Base-by-base conservation (phyloP, 2,888 invertebrate genomes). In the Apoda limacodes region DNA sequence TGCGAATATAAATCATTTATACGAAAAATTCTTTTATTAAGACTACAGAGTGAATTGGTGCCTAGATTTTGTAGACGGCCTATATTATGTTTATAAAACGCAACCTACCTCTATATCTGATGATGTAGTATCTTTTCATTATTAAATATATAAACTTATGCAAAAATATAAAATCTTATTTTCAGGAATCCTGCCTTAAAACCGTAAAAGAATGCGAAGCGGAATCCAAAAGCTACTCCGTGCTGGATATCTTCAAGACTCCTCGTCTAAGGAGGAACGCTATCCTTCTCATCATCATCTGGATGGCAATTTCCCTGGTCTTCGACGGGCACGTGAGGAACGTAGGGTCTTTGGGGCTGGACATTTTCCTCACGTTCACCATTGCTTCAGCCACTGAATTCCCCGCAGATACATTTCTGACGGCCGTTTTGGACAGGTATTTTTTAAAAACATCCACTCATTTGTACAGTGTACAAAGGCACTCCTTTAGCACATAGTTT, bases 241-340 rank as follows among this genome's bases (percentile, higher is more conserved):
- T 93, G 0, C 45, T 93, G 31, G 93, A 93, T 58, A 82, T 94
- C 0, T 92, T 94, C 62, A 87, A 72, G 48, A 91, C 90, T 0
- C 92, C 93, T 0, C 82, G 91, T 1, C 64, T 95, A 9, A 75
- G 93, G 4, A 85, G 85, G 37, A 90, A 90, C 38, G 90, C 93
- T 0, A 70, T 93, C 26, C 76, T 94, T 0, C 82, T 94, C 12
- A 91, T 92, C 43, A 47, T 92, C 2, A 90, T 94, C 45, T 94
- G 94, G 93, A 92, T 93, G 90, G 87, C 89, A n/a, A 90, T 93
- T 33, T 92, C 93, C 0, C 55, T 94, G 52, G 92, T 92, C 1
- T 93, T 93, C 61, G 93, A 94, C 52, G 93, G 93, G 0, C 94
- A 95, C 56, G 93, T 93, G 9, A 82, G 94, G 52, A 94, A 93